Evolutionary conservation across 2,888 invertebrate species (phyloP).

Genomic region (Brenthis hecate): DNA sequence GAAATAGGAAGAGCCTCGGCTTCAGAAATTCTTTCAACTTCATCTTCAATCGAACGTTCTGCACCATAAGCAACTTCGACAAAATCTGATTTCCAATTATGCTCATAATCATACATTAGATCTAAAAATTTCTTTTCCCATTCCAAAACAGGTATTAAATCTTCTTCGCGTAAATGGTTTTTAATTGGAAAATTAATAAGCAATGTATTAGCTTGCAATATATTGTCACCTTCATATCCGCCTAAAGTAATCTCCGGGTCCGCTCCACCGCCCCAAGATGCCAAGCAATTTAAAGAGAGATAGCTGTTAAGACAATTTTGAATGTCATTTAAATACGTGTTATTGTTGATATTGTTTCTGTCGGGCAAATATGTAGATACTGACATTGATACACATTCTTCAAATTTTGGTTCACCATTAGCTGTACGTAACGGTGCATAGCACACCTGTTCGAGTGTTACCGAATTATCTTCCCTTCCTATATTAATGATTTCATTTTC

Average conservation of each 20-base stretch:
- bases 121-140: constrained; percentile 91
- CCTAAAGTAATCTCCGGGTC: constrained; percentile 93
- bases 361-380: constrained; percentile 90
- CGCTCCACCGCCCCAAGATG: constrained; percentile 93
- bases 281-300: constrained; percentile 84
- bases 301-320: constrained; percentile 71
- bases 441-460: constrained; percentile 84
- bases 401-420: constrained; percentile 75
- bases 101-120: constrained; percentile 83
- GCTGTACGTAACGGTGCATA: constrained; percentile 90
- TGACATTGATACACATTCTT: constrained; percentile 91
- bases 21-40: constrained; percentile 91
- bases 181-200: constrained; percentile 90
- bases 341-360: constrained; percentile 72
- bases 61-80: constrained; percentile 88
- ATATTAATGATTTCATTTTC: constrained; percentile 86
- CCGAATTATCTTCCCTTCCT: constrained; percentile 79
- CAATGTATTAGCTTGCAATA: constrained; percentile 78
- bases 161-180: constrained; percentile 84
- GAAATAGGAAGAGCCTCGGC: constrained; percentile 92
- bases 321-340: constrained; percentile 64
- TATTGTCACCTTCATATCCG: constrained; percentile 81
- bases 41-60: constrained; percentile 95
- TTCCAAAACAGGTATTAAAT: constrained; percentile 83
- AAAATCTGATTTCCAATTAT: constrained; percentile 76